Evolutionary conservation across 2,113 vertebrate species (phyloP), one percentile per base, ranked within the genome.

Genomic region (Junco hyemalis): DNA sequence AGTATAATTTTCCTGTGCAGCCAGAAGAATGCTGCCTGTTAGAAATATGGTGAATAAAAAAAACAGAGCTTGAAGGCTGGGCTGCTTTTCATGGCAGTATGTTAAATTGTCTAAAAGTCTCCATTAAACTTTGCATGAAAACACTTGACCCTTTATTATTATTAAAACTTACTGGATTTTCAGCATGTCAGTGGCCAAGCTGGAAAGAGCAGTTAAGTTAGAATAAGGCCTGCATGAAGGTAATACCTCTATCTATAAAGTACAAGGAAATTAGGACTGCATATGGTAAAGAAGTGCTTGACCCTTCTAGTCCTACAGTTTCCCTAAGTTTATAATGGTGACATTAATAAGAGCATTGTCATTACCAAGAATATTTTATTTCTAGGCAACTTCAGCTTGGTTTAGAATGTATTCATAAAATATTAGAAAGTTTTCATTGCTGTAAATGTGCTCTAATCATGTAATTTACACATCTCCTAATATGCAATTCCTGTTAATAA

Each of bases 81-180:
- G 45, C 47, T 88, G 42, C 78, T 42, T 89, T 91, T 94, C 1
- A 1, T 68, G 42, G n/a, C 35, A 47, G 26, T 53, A n/a, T 42
- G 53, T 86, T 84, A 81, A 57, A 81, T 79, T 86, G 24, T 26
- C 68, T 82, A 69, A 81, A 86, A 88, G 38, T 84, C 61, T 93
- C 64, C 44, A 59, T 69, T 90, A 83, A 93, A 85, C 38, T 56
- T 76, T 76, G 54, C 38, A 24, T 50, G 40, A 66, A 80, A 92
- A 76, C 57, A 64, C 22, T 94, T 95, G 92, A 80, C 79, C 82
- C 60, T 79, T 84, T 84, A 51, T 88, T 88, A 57, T 83, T 72
- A 79, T 81, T 86, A 81, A 81, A 93, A 76, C n/a, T 69, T 69
- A 42, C 0, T 53, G 64, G 47, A 63, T 88, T 95, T 95, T 81